phyloP scores from a whole-genome alignment of 1,140 invertebrate genomes.

The Bradynema listronoti region DNA sequence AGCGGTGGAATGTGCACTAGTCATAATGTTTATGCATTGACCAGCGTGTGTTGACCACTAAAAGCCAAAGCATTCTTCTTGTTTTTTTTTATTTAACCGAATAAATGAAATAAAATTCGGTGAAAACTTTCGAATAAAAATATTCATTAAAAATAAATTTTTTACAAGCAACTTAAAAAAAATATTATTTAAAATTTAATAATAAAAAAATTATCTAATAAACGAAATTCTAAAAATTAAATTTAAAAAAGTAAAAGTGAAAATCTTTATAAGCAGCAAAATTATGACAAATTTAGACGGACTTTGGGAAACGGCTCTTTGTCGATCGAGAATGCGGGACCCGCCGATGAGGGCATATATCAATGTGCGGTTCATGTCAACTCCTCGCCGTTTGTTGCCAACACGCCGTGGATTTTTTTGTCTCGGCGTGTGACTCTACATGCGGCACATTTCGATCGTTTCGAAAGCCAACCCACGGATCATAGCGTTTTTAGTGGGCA shows the following conservation, averaged over 20 bases:
- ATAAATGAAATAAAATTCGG: too few species aligned
- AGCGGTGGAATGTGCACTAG: too few species aligned
- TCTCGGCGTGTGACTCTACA: constrained; percentile 24
- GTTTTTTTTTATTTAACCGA: too few species aligned
- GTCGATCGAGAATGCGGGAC: constrained; percentile 21
- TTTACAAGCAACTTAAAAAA: too few species aligned
- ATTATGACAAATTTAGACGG: constrained; percentile 20
- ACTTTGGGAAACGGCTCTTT: constrained; percentile 17
- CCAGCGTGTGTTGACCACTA: too few species aligned
- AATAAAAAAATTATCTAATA: constrained; percentile 4
- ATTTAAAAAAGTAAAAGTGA: not conserved
- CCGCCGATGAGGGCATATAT: constrained; percentile 35
- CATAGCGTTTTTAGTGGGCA: constrained; percentile 34
- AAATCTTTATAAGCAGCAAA: not conserved
- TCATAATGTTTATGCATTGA: too few species aligned
- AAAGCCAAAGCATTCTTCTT: too few species aligned
- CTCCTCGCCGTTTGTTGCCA: constrained; percentile 4
- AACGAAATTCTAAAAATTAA: constrained; percentile 1
- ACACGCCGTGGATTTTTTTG: constrained; percentile 27
- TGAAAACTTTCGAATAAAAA: too few species aligned
- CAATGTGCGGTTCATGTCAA: constrained; percentile 32
- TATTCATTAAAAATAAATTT: too few species aligned
- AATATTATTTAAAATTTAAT: constrained; percentile 4
- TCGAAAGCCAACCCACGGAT: constrained; percentile 30
- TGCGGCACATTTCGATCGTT: constrained; percentile 14